Evolutionary conservation across 2,888 invertebrate species (phyloP), one percentile per base, ranked within the genome.

Genomic region (Nyleta sp.): DNA sequence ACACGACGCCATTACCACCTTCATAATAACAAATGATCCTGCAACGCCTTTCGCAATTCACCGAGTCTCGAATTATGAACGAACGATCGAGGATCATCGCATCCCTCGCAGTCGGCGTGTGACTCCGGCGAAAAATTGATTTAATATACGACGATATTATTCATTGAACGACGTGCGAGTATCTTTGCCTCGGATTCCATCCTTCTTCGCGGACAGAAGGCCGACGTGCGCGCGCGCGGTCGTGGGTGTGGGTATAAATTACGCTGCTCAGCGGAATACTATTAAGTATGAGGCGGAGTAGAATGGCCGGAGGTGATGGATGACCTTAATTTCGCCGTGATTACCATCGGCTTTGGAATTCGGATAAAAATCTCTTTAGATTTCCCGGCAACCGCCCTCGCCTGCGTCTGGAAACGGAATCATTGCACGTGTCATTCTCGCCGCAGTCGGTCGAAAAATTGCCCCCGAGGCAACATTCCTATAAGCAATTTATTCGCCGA

Each of bases 241-340:
- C 28, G 28, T 55, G 72, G 53, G 80, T 74, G 80, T 62, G 71
- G 81, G 81, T 81, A 73, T 81, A 86, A 87, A 87, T 87, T 86
- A 86, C 86, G 84, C 80, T 81, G 80, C 83, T 85, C 85, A 80
- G 78, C 85, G 55, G 84, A 87, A 87, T 86, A 86, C 83, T 86
- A 84, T 87, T 84, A 87, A 87, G 86, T 85, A 83, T 82, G 80
- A 83, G 78, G 81, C 50, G 50, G 77, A 78, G 71, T 73, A 80
- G 75, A 80, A 82, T 80, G 71, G 81, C 71, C 70, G 48, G 75
- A 82, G 82, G 82, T 87, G 87, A 87, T 87, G 85, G 87, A 87
- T 87, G 84, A 84, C 85, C 86, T 86, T 87, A 87, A 87, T 87
- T 87, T 87, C 82, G 79, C 84, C 81, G 83, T 86, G 87, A 87